Evolutionary conservation across 2,797 vertebrate genomes (phyloP), one percentile per base, ranked within the genome.

Genomic region (Novumbra hubbsi): DNA sequence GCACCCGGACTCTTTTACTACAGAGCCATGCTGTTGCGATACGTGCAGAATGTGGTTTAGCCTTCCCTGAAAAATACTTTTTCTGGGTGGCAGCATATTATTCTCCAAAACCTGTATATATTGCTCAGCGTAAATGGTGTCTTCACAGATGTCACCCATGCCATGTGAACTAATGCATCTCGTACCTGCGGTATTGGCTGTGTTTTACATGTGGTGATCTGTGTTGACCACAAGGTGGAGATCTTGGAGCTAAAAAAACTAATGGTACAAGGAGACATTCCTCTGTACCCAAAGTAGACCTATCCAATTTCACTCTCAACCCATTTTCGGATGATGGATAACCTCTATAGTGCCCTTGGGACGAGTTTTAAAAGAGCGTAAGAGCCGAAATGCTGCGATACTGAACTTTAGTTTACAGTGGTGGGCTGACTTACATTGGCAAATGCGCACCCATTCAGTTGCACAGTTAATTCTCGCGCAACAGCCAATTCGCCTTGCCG

Each of bases 401-500:
- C 17, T 70, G 16, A 12, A 50, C 24, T 49, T 16, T 17, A 9
- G 15, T 52, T 32, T 15, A 8, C 68, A 17, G 24, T 48, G 11
- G 12, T 7, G 63, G 8, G 76, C 68, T 76, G 70, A 74, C 38
- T 69, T 14, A 49, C 21, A 17, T 81, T 84, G 84, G 82, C 85
- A 55, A 19, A n/a, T 55, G 52, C 15, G 62, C 28, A 68, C 57
- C 38, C 17, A 9, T 4, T 62, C 83, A 73, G 73, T 68, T 85
- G 78, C 82, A 78, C 82, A 16, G 50, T 82, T 45, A 55, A 30
- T 63, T 30, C 15, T 45, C 45, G 45, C 41, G 66, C 66, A 68
- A 24, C 27, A 67, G 19, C 52, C 52, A 11, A 55, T 19, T 55
- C 60, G 27, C 60, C 15, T 30, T 62, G 7, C 57, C 57, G 57